These are phyloP conservation scores for Acrossocheilus wenchowensis DNA, from an alignment of 2,797 vertebrate genomes.

Conservation along the genomic window DNA sequence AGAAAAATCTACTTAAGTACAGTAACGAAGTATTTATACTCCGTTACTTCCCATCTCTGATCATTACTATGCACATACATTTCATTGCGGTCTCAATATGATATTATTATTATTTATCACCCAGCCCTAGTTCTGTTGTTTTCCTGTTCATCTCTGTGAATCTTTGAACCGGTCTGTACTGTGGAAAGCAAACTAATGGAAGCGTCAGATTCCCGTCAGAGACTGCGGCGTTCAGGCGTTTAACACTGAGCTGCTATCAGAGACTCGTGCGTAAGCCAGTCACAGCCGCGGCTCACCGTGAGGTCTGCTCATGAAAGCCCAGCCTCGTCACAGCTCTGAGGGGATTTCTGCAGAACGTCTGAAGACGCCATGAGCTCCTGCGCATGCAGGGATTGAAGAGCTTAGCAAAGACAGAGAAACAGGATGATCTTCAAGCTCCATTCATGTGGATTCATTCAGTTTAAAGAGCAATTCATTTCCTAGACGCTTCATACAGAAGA, in stretches of 20 bases:
- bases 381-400: conserved; percentile 49
- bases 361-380: background rate
- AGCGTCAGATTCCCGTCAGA: background rate
- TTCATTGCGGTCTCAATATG: no score
- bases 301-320: conserved; percentile 16
- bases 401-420: conserved; percentile 5
- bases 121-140: no score
- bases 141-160: no score
- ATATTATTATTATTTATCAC: no score
- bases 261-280: conserved; percentile 15
- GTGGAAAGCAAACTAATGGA: background rate
- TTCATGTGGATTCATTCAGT: background rate
- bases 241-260: background rate
- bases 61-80: background rate
- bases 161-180: no score
- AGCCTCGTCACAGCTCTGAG: background rate
- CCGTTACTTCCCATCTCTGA: no score
- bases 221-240: background rate
- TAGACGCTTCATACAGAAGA: no score
- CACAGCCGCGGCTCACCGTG: conserved; percentile 7
- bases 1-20: no score
- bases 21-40: no score
- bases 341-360: conserved; percentile 5
- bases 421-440: background rate
- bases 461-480: no score